Percentiles rank a stretch among this genome's conserved stretches.
Evolutionary conservation across 2,797 vertebrate species (phyloP).

Genomic region (Xiphophorus birchmanni): DNA sequence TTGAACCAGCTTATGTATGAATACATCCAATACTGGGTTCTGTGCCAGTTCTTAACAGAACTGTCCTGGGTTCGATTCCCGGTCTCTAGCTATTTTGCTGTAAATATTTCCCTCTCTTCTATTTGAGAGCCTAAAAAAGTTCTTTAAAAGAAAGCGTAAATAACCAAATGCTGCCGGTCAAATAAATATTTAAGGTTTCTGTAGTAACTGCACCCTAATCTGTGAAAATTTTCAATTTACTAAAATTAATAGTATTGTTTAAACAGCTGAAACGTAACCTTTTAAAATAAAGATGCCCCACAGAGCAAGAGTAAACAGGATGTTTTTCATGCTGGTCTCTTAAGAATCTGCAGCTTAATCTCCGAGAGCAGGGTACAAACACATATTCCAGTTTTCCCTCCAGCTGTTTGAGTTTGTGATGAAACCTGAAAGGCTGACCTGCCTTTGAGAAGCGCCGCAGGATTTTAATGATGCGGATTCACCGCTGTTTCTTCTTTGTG

Average conservation of each 20-base stretch:
- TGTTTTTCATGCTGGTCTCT: neutral
- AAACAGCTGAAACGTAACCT: neutral
- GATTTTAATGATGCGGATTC: constrained; percentile 27
- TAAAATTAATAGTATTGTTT: neutral
- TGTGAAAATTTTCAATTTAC: neutral
- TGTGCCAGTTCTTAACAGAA: no score
- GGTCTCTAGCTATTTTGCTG: no score
- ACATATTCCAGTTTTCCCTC: neutral
- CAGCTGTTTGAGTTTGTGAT: constrained; percentile 8
- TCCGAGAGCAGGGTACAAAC: neutral
- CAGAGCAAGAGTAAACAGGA: neutral
- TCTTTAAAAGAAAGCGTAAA: neutral
- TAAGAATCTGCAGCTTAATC: neutral
- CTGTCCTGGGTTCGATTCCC: no score
- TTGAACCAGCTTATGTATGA: neutral
- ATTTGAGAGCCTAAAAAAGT: no score
- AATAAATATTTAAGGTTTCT: neutral
- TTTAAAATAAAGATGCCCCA: neutral
- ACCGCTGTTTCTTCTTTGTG: neutral
- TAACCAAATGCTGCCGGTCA: neutral
- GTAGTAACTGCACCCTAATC: neutral
- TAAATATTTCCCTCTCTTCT: no score
- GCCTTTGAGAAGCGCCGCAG: constrained; percentile 6
- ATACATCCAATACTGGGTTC: no score
- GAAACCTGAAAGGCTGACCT: neutral